Percentiles rank a stretch among this genome's conserved stretches.
These are phyloP conservation scores for Mormyrus hasselquistii DNA, from an alignment of 2,797 vertebrate genomes.

Conservation along the genomic window DNA sequence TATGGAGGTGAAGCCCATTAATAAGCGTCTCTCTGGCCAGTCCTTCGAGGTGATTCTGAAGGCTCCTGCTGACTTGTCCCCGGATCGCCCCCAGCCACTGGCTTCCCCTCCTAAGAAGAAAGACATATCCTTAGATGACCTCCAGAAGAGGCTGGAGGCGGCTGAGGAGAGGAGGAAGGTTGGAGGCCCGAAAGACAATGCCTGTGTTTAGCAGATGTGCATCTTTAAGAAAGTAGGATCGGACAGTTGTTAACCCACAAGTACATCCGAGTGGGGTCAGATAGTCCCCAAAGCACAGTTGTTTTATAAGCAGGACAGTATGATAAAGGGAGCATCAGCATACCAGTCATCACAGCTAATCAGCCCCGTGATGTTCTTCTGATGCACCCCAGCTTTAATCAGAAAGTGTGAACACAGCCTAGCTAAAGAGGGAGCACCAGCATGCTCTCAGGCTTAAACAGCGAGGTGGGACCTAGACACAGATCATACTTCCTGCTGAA, in stretches of 20 bases:
- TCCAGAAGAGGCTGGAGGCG: conserved; percentile 80
- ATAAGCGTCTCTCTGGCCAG: conserved; percentile 81
- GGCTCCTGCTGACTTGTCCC: conserved; percentile 71
- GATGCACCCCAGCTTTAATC: not conserved
- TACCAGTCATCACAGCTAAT: not conserved
- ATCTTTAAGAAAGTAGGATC: not conserved
- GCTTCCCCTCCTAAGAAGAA: conserved; percentile 70
- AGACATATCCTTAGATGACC: conserved; percentile 76
- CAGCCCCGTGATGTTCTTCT: not conserved
- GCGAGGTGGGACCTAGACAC: not conserved
- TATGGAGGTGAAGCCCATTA: conserved; percentile 81
- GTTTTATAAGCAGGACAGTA: not conserved
- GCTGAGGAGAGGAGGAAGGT: conserved; percentile 85
- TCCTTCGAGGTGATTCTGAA: conserved; percentile 86
- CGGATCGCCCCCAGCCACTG: conserved; percentile 65
- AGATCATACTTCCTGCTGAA: not conserved
- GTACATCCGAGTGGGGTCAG: not conserved
- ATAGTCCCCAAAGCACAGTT: not conserved
- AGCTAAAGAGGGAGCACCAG: not conserved
- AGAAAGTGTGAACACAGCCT: not conserved
- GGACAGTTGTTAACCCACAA: not conserved
- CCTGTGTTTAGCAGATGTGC: not conserved
- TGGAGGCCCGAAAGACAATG: conserved; percentile 13
- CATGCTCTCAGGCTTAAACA: not conserved
- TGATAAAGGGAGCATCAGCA: not conserved